Conservation (phyloP, 2,113 vertebrate species). For the Setophaga coronata region DNA sequence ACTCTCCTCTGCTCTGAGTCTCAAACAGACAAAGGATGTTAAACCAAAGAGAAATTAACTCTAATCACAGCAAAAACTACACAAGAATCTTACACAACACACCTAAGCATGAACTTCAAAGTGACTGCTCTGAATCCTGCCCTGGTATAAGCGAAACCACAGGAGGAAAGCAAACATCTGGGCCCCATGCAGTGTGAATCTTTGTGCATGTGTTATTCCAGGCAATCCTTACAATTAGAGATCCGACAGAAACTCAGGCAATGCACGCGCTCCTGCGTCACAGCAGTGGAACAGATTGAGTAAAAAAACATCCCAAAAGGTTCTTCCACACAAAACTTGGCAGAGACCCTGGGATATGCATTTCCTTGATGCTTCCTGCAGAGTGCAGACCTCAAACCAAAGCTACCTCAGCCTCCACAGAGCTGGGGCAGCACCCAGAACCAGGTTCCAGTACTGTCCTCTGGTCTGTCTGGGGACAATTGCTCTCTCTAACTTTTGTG, state of each 20-base stretch:
- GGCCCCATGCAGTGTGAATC: background rate
- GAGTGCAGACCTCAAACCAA: background rate
- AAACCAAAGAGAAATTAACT: background rate
- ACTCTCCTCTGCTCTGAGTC: background rate
- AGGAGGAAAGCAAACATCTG: background rate
- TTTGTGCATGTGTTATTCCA: accelerated
- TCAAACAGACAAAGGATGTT: background rate
- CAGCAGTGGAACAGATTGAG: accelerated
- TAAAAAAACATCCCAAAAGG: background rate
- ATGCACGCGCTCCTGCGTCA: accelerated
- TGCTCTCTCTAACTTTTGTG: background rate
- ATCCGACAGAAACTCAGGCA: background rate
- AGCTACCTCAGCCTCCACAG: accelerated
- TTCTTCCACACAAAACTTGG: background rate
- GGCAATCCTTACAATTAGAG: background rate
- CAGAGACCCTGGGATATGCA: background rate
- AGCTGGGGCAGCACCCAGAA: background rate
- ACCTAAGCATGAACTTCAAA: background rate
- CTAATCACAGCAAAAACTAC: accelerated
- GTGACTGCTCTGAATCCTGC: background rate
- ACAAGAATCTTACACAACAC: background rate
- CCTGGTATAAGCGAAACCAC: background rate
- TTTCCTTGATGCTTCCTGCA: background rate
- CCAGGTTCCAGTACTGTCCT: background rate
- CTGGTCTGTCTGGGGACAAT: background rate